Base-by-base conservation (phyloP, 2,113 vertebrate genomes). In the Xyliphius kryptos region DNA sequence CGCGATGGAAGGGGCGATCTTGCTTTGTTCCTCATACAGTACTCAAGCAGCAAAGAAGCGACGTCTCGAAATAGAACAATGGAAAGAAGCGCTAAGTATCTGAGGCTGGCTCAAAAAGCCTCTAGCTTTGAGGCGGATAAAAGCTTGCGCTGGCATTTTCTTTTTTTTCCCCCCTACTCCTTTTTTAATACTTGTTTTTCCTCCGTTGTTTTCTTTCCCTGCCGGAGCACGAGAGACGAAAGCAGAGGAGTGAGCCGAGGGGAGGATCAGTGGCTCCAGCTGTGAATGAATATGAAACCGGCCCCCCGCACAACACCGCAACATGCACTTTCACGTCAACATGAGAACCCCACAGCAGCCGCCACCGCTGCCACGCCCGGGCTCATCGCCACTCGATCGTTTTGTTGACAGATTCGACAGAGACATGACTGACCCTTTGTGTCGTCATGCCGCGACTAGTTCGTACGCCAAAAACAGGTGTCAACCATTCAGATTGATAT, bases 61-160 rank as follows among this genome's bases (percentile, higher is more conserved):
- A 50, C 41, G 61, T 43, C 55, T 70, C 21, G 68, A 70, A 70
- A 70, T 64, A 70, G 68, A 70, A 70, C 68, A 64, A 64, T 64
- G 60, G 54, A 52, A 56, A 62, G 54, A 64, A 58, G 53, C 61
- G 67, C 55, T 59, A 46, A 57, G 68, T 63, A 70, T 70, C 68
- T 64, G 50, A 70, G 48, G 55, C 48, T 64, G 68, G 61, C 68
- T 64, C 61, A 64, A 70, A 69, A 70, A 55, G 68, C 68, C 62
- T 59, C 54, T 47, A 70, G 68, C 68, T 70, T 70, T 70, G 68
- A 70, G 55, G 44, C 46, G 43, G 54, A 70, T 64, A 70, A 70
- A 64, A 70, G 61, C 49, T 10, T 15, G 44, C 63, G 58, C 50
- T 16, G 54, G 26, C 32, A 37, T 59, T 22, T 63, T 63, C 50